Evolutionary conservation across 2,797 vertebrate species (phyloP).

Genomic region (Morelia viridis): DNA sequence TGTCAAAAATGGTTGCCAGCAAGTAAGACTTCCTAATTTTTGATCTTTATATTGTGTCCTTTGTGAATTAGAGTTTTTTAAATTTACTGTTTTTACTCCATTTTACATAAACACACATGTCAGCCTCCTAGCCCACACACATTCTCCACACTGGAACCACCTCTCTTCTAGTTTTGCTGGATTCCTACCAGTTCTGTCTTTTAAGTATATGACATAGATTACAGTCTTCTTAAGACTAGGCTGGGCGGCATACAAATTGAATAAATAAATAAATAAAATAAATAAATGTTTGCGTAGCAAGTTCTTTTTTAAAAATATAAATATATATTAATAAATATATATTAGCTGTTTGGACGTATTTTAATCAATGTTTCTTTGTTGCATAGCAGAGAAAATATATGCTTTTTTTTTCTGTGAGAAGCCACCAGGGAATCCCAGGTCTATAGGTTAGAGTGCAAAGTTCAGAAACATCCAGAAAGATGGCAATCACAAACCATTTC

Average conservation of each 20-base stretch:
- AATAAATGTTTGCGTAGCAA: neutral
- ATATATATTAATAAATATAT: too few species aligned
- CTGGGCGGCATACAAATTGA: too few species aligned
- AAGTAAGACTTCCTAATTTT: constrained; percentile 74
- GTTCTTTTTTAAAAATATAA: neutral
- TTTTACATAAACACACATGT: neutral
- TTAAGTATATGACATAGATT: neutral
- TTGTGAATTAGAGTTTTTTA: neutral
- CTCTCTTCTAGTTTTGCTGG: too few species aligned
- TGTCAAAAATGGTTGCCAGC: constrained; percentile 94
- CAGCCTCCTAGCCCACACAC: too few species aligned
- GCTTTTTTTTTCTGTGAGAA: neutral
- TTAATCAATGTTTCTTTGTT: constrained; percentile 1
- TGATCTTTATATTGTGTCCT: neutral
- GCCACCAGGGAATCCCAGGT: neutral
- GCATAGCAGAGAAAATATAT: neutral
- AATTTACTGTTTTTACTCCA: neutral
- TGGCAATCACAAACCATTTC: neutral
- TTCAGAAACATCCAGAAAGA: neutral
- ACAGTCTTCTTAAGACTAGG: neutral
- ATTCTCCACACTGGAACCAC: too few species aligned
- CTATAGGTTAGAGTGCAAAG: neutral
- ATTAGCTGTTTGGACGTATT: neutral
- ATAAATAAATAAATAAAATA: too few species aligned
- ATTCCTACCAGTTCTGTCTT: too few species aligned